These are phyloP conservation scores for Bettongia penicillata DNA, from an alignment of 2,113 vertebrate species.

Conservation along the genomic window DNA sequence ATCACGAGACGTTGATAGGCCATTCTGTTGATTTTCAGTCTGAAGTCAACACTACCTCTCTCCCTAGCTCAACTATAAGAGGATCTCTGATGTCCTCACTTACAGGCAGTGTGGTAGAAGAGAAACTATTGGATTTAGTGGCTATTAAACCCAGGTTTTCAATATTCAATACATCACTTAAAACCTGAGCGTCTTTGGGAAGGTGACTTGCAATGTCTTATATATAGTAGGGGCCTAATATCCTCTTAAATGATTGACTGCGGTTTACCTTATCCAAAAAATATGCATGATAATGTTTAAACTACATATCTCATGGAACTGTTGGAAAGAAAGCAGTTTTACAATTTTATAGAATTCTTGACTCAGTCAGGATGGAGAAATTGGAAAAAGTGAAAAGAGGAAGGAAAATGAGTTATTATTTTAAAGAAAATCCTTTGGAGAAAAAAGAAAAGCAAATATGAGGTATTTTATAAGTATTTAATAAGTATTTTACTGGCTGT, in stretches of 20 bases:
- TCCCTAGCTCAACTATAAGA: background rate
- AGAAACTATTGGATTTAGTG: background rate
- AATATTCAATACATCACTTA: background rate
- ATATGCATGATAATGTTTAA: background rate
- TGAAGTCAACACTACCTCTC: background rate
- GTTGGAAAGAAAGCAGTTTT: background rate
- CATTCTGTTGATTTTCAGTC: background rate
- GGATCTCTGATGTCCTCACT: background rate
- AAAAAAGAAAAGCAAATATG: background rate
- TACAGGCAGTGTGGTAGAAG: background rate
- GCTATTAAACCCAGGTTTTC: background rate
- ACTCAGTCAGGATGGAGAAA: background rate
- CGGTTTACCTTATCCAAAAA: background rate
- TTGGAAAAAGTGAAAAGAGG: background rate
- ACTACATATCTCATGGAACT: background rate
- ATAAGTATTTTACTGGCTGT: background rate
- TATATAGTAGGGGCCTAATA: background rate
- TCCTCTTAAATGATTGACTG: background rate
- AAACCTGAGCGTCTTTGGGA: background rate
- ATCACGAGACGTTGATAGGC: fast-evolving
- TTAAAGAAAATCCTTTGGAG: background rate
- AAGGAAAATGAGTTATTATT: background rate
- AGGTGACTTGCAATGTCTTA: background rate
- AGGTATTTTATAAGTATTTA: background rate
- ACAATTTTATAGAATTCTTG: background rate